Base-by-base conservation (phyloP, 2,888 invertebrate genomes). In the Agonopterix subpropinquella region DNA sequence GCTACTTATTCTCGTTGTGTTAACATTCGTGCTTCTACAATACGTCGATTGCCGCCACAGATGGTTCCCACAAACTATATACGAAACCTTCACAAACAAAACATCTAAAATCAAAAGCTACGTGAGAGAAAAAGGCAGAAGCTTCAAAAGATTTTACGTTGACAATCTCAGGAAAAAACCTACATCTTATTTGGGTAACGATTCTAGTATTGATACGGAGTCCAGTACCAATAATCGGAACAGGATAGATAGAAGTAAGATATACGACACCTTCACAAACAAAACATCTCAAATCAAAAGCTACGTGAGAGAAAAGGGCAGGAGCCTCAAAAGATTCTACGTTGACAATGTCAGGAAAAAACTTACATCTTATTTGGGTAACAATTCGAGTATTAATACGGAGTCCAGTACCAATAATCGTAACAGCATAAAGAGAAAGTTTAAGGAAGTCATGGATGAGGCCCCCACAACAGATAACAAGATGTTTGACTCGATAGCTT, bases 231-330 rank as follows among this genome's bases (percentile, higher is more conserved):
- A 56, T 2, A 63, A 59, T 41, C 65, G 67, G 48, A 45, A 47
- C 4, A 66, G 69, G 51, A 62, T 70, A n/a, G 75, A 71, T 47
- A 66, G 65, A 11, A 80, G 68, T n/a, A n/a, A n/a, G n/a, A n/a
- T n/a, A n/a, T n/a, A 80, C n/a, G 68, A 77, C n/a, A 62, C 64
- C 1, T 58, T 86, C 36, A 58, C 72, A n/a, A 77, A 84, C 49
- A 76, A 70, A 58, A 84, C 86, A 0, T 54, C 70, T 0, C 66
- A 77, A 52, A 51, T 86, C 35, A 74, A 71, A 4, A 71, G 73
- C 52, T 86, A 77, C 47, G 78, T 86, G 2, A 66, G 67, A 44
- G 69, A 81, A 56, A 81, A 73, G 55, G 77, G 84, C 41, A 69
- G 72, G 3, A 72, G 62, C 46, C 41, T 87, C 1, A 78, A 70